Percentiles rank a stretch among this genome's conserved stretches.
phyloP scores from a whole-genome alignment of 1,140 invertebrate species.

The Helicoverpa armigera region DNA sequence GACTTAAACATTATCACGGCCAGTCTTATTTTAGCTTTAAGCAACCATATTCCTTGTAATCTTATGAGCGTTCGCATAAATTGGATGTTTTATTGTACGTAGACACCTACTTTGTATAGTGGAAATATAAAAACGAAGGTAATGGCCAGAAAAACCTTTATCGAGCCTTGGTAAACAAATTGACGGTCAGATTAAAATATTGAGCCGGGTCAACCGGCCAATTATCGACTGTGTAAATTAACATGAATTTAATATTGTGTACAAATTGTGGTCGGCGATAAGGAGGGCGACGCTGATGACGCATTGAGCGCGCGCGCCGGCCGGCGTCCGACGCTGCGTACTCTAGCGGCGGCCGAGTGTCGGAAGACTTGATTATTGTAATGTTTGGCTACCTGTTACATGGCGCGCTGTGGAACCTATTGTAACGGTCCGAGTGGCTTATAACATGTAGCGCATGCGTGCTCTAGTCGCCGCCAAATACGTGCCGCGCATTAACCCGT shows the following conservation, averaged over 20 bases:
- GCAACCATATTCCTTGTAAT: neutral
- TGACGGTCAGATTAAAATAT: constrained; percentile 49
- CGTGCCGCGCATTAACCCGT: constrained; percentile 49
- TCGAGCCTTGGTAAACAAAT: constrained; percentile 43
- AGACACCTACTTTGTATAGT: neutral
- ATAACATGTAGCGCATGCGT: constrained; percentile 58
- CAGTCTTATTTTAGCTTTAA: neutral
- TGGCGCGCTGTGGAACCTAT: constrained; percentile 61
- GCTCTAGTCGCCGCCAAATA: constrained; percentile 42
- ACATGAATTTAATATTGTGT: constrained; percentile 39
- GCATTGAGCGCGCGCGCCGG: constrained; percentile 48
- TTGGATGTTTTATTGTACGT: constrained; percentile 1
- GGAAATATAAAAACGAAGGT: constrained; percentile 40
- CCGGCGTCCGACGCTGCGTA: constrained; percentile 63
- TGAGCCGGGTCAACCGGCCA: constrained; percentile 42
- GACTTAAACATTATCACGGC: neutral
- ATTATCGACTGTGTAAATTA: constrained; percentile 46
- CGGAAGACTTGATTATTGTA: constrained; percentile 48
- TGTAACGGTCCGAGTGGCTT: constrained; percentile 69
- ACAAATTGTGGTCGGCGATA: constrained; percentile 48
- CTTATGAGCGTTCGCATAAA: constrained; percentile 16
- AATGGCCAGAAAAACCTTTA: constrained; percentile 32
- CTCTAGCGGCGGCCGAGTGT: constrained; percentile 29
- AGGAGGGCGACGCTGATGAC: constrained; percentile 47
- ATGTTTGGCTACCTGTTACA: constrained; percentile 52